phyloP scores from a whole-genome alignment of 2,888 invertebrate species.

The Morinoia aosen region DNA sequence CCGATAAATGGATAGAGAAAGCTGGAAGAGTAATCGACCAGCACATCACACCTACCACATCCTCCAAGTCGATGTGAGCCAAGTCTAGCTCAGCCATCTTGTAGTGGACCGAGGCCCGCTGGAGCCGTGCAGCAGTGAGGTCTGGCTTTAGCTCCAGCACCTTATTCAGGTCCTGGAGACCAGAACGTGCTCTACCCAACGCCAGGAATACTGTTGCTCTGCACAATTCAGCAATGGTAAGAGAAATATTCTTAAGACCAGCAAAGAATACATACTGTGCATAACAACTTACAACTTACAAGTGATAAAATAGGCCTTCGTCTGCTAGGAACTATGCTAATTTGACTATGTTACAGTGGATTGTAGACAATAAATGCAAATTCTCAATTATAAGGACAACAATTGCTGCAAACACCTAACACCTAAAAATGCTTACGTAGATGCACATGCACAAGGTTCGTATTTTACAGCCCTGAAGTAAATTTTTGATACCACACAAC shows the following conservation, averaged over 20 bases:
- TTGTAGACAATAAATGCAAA: too few species aligned
- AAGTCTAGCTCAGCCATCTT: conserved; percentile 88
- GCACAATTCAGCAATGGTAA: conserved; percentile 86
- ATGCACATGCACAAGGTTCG: too few species aligned
- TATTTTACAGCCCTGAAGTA: too few species aligned
- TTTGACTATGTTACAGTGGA: too few species aligned
- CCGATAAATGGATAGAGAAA: background rate
- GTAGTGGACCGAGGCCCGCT: conserved; percentile 88
- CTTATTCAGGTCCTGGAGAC: conserved; percentile 91
- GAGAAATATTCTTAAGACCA: conserved; percentile 90
- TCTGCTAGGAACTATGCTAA: too few species aligned
- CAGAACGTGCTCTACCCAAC: conserved; percentile 94
- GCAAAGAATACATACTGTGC: conserved; percentile 69
- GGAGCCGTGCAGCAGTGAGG: conserved; percentile 84
- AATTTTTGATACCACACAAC: too few species aligned
- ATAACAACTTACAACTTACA: conserved; percentile 30
- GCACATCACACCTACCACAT: conserved; percentile 81
- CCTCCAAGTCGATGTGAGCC: conserved; percentile 85
- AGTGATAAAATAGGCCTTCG: background rate
- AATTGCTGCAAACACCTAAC: too few species aligned
- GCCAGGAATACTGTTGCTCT: conserved; percentile 96
- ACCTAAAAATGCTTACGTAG: too few species aligned
- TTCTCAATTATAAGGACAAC: too few species aligned
- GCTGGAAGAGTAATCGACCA: background rate
- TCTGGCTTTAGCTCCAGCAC: conserved; percentile 95